Evolutionary conservation across 2,113 vertebrate genomes (phyloP), one percentile per base, ranked within the genome.

Genomic region (Sclerurus mexicanus): DNA sequence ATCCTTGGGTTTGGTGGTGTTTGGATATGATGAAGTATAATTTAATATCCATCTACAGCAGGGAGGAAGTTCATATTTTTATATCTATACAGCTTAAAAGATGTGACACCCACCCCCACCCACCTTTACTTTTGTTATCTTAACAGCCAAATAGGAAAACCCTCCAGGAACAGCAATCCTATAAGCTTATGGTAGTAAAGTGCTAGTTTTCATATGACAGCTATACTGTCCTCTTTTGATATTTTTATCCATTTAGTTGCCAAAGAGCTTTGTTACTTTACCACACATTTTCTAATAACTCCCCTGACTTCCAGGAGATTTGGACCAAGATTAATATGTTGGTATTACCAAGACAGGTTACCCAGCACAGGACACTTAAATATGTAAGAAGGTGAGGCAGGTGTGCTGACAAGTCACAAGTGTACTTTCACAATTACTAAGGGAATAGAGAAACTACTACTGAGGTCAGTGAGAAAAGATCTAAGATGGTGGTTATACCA

Each of bases 81-180:
- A 12, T 83, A 73, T 42, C 63, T 85, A 16, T 46, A 58, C 33
- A 53, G 27, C 42, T 76, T 24, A 39, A 92, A 90, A 40, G 33
- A 82, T 79, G 67, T 56, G 44, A 49, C 12, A 23, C 21, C 25
- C 24, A 42, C 21, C 6, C 8, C 7, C n/a, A 12, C 6, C 13
- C 31, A 39, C 7, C 25, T 47, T 59, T 76, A 82, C 90, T 90
- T 80, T 67, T 93, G 31, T 75, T 94, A 90, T 77, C 79, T 89
- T 88, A 79, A 52, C 55, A 89, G 52, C 47, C 80, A 87, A 92
- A 93, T 58, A 78, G 33, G 33, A 94, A 96, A 79, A 16, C 18
- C 44, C 80, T 78, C 30, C 39, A 92, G 67, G 49, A 94, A 85
- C 1, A 50, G 53, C 56, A 95, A 86, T 92, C 78, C 25, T 76